phyloP scores from a whole-genome alignment of 2,113 vertebrate species.

The Nothoprocta perdicaria region DNA sequence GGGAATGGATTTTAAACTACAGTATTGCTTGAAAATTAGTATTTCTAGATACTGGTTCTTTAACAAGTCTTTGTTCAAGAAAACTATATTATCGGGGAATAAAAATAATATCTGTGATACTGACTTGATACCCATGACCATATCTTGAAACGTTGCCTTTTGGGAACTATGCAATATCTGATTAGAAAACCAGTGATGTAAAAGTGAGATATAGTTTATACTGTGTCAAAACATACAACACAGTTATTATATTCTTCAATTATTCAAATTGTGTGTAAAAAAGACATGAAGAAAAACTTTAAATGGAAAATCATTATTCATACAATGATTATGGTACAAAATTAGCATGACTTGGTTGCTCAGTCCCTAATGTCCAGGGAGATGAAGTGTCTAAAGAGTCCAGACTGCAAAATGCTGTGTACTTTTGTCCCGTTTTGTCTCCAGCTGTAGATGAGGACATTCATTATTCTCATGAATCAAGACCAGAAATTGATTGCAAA shows the following conservation, averaged over 20 bases:
- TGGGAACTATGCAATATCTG: neutral
- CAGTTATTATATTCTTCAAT: neutral
- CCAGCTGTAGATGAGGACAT: slow-evolving; percentile 39
- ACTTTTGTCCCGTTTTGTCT: slow-evolving; percentile 12
- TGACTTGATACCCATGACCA: neutral
- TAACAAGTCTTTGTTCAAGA: neutral
- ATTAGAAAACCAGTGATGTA: neutral
- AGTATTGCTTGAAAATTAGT: neutral
- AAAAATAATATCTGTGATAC: neutral
- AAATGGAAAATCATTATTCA: neutral
- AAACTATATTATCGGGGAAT: neutral
- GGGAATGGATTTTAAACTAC: neutral
- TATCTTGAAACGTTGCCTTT: neutral
- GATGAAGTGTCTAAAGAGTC: neutral
- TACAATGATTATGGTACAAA: neutral
- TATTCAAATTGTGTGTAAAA: neutral
- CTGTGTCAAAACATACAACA: neutral
- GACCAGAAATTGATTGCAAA: slow-evolving; percentile 20
- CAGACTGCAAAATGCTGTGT: neutral
- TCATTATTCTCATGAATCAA: slow-evolving; percentile 32
- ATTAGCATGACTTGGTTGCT: neutral
- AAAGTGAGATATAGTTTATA: neutral
- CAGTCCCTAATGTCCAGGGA: neutral
- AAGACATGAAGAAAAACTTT: neutral
- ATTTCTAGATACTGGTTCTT: neutral